Conservation (phyloP, 2,888 invertebrate genomes). For the Isotomurus palustris region DNA sequence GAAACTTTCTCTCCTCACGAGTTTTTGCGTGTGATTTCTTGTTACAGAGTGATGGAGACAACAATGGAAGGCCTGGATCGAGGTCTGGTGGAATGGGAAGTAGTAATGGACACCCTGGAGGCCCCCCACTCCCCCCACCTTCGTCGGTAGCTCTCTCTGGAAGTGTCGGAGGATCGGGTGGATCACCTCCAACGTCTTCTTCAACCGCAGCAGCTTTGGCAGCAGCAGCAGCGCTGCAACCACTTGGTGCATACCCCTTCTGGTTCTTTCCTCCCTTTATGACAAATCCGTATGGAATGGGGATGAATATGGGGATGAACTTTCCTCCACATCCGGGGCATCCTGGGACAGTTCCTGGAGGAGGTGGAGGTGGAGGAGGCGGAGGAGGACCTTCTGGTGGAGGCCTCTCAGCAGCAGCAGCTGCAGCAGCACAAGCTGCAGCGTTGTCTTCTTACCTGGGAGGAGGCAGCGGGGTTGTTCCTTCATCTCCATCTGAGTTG, state of each 20-base stretch:
- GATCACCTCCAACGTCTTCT: slow-evolving; percentile 32
- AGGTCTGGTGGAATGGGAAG: not conserved
- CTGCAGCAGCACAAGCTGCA: slow-evolving; percentile 22
- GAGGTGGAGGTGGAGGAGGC: slow-evolving; percentile 8
- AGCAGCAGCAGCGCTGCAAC: slow-evolving; percentile 40
- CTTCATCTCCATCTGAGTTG: slow-evolving; percentile 37
- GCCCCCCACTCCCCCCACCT: not conserved
- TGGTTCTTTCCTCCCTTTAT: slow-evolving; percentile 47
- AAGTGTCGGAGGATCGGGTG: too few relatives aligned
- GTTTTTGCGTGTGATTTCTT: slow-evolving; percentile 1
- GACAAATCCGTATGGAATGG: slow-evolving; percentile 44
- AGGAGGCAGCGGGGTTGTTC: too few relatives aligned
- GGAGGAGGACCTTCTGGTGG: slow-evolving; percentile 15
- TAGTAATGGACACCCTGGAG: too few relatives aligned
- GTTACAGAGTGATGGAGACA: slow-evolving; percentile 2
- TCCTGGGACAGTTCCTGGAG: too few relatives aligned
- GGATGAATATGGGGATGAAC: slow-evolving; percentile 42
- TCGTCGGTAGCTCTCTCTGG: not conserved
- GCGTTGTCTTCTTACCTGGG: slow-evolving; percentile 20
- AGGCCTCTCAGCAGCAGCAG: not conserved
- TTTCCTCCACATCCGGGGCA: slow-evolving; percentile 27
- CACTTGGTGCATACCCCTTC: slow-evolving; percentile 42
- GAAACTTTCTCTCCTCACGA: slow-evolving; percentile 1
- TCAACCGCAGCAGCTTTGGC: slow-evolving; percentile 39
- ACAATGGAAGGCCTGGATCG: too few relatives aligned